Evolutionary conservation across 2,113 vertebrate genomes (phyloP).

Genomic region (Hypanus sabinus): DNA sequence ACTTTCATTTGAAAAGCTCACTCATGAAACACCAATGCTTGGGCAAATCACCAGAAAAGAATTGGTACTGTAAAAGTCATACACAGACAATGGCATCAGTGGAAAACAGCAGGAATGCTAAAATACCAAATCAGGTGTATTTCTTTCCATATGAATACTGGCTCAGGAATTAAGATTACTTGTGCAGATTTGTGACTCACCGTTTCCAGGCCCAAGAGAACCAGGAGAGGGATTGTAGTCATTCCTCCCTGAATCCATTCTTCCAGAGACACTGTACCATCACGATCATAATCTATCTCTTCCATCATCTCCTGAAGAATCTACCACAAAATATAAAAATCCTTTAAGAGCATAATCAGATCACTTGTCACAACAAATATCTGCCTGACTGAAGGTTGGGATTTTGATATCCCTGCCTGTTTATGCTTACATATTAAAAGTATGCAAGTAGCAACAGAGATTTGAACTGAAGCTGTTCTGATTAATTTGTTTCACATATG

Average conservation of each 20-base stretch:
- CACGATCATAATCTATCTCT: constrained; percentile 89
- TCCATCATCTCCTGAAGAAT: constrained; percentile 97
- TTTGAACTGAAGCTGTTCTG: not conserved
- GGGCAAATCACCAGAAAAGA: not conserved
- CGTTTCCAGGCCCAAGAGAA: constrained; percentile 82
- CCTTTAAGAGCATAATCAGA: not conserved
- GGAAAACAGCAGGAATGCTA: not conserved
- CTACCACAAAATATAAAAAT: constrained; percentile 47
- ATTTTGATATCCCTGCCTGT: not conserved
- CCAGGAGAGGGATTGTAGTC: constrained; percentile 87
- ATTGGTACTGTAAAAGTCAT: not conserved
- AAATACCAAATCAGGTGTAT: not conserved
- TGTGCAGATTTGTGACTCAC: constrained; percentile 55
- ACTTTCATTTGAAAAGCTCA: not conserved
- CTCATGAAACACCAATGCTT: not conserved
- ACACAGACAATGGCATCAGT: not conserved
- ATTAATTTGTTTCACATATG: not conserved
- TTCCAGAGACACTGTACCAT: constrained; percentile 82
- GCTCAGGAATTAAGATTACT: not conserved
- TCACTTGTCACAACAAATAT: not conserved
- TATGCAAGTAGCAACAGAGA: not conserved
- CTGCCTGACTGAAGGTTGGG: not conserved
- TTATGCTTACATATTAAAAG: not conserved
- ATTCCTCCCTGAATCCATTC: constrained; percentile 95
- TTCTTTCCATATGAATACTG: not conserved